A percentile compares a stretch with the other conserved stretches of the same genome.
phyloP scores from a whole-genome alignment of 2,888 invertebrate species.

The Limnephilus auricula region DNA sequence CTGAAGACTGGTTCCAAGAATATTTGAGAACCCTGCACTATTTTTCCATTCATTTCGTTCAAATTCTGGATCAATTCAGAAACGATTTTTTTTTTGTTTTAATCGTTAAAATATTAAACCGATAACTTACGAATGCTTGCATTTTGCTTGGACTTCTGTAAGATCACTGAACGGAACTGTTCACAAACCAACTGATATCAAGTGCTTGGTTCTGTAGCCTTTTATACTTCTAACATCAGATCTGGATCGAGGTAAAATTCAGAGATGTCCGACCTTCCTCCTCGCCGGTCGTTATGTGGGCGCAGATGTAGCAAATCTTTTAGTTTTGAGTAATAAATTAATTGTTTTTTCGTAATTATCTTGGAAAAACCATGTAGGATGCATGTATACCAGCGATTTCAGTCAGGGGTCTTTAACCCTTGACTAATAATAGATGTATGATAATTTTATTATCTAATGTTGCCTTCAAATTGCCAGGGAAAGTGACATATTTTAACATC shows the following conservation, averaged over 20 bases:
- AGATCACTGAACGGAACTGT: conserved; percentile 57
- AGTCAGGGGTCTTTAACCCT: too few relatives aligned
- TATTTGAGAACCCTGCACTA: not conserved
- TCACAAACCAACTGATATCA: conserved; percentile 41
- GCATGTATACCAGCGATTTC: too few relatives aligned
- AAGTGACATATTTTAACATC: too few relatives aligned
- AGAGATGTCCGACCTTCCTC: conserved; percentile 39
- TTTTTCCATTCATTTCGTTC: not conserved
- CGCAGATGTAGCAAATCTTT: conserved; percentile 38
- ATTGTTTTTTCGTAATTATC: too few relatives aligned
- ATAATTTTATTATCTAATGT: too few relatives aligned
- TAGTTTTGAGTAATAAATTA: not conserved
- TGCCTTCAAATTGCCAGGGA: too few relatives aligned
- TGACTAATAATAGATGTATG: too few relatives aligned
- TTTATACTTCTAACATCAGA: conserved; percentile 51
- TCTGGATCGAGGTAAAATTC: conserved; percentile 28
- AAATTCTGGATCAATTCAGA: not conserved
- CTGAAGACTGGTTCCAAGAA: not conserved
- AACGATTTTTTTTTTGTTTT: not conserved
- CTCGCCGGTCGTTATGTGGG: not conserved
- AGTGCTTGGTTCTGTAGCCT: conserved; percentile 35
- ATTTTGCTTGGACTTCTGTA: conserved; percentile 52
- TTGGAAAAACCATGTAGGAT: too few relatives aligned
- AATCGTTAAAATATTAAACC: not conserved
- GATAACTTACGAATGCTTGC: conserved; percentile 57